These are phyloP conservation scores for Protobothrops mucrosquamatus DNA, from an alignment of 2,113 vertebrate species.

Conservation along the genomic window DNA sequence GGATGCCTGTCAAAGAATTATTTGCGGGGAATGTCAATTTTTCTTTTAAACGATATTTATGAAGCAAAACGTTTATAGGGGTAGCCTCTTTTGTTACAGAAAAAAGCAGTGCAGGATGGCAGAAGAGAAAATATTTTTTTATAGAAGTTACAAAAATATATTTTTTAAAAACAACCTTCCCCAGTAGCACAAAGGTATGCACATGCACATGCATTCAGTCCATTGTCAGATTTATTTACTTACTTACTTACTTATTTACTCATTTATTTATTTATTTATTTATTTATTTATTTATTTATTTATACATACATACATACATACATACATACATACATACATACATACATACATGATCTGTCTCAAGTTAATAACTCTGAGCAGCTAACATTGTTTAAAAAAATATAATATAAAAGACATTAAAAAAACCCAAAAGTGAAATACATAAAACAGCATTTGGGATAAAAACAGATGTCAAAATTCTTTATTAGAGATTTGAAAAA, in stretches of 20 bases:
- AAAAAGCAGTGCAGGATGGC: background rate
- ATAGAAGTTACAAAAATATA: background rate
- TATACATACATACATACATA: background rate
- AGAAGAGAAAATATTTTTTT: background rate
- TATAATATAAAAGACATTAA: background rate
- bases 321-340: too few relatives aligned
- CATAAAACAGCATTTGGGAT: background rate
- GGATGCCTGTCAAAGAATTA: background rate
- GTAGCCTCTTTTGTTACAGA: background rate
- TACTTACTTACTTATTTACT: too few relatives aligned
- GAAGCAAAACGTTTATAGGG: conserved; percentile 45
- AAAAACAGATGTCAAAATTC: too few relatives aligned
- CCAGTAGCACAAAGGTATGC: background rate
- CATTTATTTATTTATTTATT: background rate
- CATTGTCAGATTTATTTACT: background rate
- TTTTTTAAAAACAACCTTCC: background rate
- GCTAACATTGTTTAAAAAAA: background rate
- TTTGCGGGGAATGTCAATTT: conserved; percentile 41
- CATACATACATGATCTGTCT: background rate
- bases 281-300: background rate
- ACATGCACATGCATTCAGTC: background rate
- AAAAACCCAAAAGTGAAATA: background rate
- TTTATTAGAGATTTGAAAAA: too few relatives aligned
- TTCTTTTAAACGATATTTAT: conserved; percentile 38
- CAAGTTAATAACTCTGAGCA: background rate